phyloP scores from a whole-genome alignment of 2,888 invertebrate genomes.

The Cantharis rufa region DNA sequence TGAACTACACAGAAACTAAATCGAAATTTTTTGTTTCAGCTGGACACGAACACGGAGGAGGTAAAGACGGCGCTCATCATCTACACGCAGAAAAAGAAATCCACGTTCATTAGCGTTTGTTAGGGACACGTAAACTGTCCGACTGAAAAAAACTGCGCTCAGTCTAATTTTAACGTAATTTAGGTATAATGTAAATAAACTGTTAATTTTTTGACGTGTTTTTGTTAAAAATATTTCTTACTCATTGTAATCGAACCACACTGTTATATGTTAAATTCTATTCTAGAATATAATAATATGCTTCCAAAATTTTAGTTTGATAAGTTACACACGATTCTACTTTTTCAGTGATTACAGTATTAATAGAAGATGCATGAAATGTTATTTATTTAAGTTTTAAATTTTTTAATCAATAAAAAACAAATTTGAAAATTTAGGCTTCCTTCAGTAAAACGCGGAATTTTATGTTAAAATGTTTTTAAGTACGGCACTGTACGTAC shows the following conservation, averaged over 20 bases:
- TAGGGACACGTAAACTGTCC: too few relatives aligned
- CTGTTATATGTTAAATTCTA: not conserved
- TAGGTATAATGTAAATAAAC: not conserved
- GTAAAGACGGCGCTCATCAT: not conserved
- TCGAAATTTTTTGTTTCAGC: slow-evolving; percentile 36
- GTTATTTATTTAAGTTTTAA: not conserved
- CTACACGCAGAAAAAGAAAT: not conserved
- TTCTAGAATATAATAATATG: not conserved
- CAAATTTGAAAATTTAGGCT: not conserved
- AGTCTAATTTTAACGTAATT: not conserved
- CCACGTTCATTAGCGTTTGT: not conserved
- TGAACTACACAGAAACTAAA: not conserved
- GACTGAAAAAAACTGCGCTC: not conserved
- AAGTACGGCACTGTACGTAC: not conserved
- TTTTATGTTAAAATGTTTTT: too few relatives aligned
- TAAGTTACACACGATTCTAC: not conserved
- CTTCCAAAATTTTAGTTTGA: not conserved
- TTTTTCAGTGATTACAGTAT: not conserved
- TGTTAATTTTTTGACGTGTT: not conserved
- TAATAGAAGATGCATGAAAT: not conserved
- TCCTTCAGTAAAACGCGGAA: too few relatives aligned
- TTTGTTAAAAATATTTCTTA: not conserved
- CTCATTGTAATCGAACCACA: not conserved
- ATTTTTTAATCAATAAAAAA: not conserved
- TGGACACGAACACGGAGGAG: slow-evolving; percentile 41